These are phyloP conservation scores for Aplodontia rufa DNA, from an alignment of 2,113 vertebrate genomes.

Conservation along the genomic window DNA sequence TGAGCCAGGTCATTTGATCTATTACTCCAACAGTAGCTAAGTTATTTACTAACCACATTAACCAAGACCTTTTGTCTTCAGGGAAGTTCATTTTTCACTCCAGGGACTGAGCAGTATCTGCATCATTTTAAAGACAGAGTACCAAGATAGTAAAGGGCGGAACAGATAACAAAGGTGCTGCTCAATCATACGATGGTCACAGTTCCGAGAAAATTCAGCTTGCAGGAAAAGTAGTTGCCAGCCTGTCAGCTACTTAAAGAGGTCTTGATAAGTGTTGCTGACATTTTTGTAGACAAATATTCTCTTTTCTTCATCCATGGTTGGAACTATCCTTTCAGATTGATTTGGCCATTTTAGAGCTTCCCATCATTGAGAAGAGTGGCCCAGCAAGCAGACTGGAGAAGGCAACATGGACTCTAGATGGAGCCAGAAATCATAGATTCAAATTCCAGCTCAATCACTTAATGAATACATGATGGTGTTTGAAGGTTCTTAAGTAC, in stretches of 20 bases:
- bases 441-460: background rate
- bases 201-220: conserved; percentile 60
- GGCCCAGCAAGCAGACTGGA: background rate
- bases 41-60: conserved; percentile 42
- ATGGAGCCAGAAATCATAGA: background rate
- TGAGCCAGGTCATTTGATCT: background rate
- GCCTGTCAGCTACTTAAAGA: background rate
- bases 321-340: conserved; percentile 3
- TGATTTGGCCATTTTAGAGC: background rate
- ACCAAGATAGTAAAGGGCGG: conserved; percentile 38
- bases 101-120: background rate
- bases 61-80: conserved; percentile 5
- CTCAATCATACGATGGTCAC: background rate
- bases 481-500: background rate
- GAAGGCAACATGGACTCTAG: background rate
- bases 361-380: background rate
- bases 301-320: background rate
- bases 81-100: conserved; percentile 30
- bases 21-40: background rate
- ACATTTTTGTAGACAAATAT: conserved; percentile 39
- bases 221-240: conserved; percentile 15
- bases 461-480: accelerated
- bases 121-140: conserved; percentile 55
- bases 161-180: conserved; percentile 30
- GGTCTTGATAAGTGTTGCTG: background rate